Conservation (phyloP, 2,797 vertebrate genomes). For the Acanthiza pusilla region DNA sequence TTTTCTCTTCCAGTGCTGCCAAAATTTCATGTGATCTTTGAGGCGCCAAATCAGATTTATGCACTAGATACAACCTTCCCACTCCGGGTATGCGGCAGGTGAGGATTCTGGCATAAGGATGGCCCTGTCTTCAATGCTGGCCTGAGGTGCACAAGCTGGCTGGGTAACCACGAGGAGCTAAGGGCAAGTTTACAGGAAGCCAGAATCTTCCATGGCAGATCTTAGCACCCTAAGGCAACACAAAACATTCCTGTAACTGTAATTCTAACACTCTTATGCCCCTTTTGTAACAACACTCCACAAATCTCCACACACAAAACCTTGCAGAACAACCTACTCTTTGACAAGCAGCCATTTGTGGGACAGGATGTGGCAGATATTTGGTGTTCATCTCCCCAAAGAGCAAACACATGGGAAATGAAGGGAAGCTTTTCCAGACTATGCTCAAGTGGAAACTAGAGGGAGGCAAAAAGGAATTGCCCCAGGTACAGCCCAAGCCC, state of each 20-base stretch:
- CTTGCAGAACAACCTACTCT: neutral
- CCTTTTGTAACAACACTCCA: neutral
- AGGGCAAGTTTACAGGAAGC: neutral
- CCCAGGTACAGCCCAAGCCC: neutral
- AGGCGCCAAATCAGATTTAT: constrained; percentile 69
- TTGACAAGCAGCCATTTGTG: neutral
- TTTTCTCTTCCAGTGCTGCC: constrained; percentile 72
- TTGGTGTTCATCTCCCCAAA: neutral
- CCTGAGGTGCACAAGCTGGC: neutral
- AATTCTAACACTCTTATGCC: neutral
- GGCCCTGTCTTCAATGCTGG: neutral
- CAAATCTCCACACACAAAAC: neutral
- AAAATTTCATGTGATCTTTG: constrained; percentile 78
- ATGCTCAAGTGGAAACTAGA: neutral
- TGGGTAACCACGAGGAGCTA: neutral
- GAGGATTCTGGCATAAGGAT: constrained; percentile 17
- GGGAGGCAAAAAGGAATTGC: neutral
- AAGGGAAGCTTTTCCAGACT: neutral
- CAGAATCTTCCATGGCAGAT: neutral
- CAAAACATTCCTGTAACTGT: neutral
- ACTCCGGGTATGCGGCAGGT: constrained; percentile 81
- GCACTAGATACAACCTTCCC: constrained; percentile 64
- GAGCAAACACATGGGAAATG: neutral
- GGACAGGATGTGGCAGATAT: neutral
- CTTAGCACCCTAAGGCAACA: neutral